These are phyloP conservation scores for Aegypius monachus DNA, from an alignment of 2,113 vertebrate species.

Conservation along the genomic window DNA sequence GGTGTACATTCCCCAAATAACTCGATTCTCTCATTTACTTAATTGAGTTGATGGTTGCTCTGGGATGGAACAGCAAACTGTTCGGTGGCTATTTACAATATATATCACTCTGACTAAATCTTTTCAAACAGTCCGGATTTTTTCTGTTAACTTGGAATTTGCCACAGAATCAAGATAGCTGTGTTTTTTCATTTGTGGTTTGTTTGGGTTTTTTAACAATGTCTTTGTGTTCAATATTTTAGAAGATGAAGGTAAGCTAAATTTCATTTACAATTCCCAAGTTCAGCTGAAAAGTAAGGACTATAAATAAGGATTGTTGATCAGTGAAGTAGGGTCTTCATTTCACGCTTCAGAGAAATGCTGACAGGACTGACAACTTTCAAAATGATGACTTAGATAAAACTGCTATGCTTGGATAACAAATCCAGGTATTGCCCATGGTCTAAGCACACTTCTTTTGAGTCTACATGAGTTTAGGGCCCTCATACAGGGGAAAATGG, in stretches of 20 bases:
- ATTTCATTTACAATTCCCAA: background rate
- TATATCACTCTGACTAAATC: background rate
- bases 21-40: slow-evolving; percentile 3
- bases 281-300: background rate
- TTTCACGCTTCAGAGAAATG: background rate
- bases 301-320: background rate
- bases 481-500: background rate
- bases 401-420: background rate
- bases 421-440: background rate
- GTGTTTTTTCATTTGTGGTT: background rate
- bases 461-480: background rate
- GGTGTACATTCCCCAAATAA: slow-evolving; percentile 31
- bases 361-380: background rate
- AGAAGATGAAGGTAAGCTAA: background rate
- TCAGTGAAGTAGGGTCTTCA: background rate
- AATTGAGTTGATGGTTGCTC: slow-evolving; percentile 30
- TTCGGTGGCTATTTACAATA: background rate
- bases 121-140: background rate
- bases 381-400: background rate
- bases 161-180: background rate
- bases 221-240: background rate
- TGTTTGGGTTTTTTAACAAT: background rate
- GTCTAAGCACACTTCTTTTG: background rate
- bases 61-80: background rate
- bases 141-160: background rate